Conservation (phyloP, 2,113 vertebrate species). For the Glaucomys volans region DNA sequence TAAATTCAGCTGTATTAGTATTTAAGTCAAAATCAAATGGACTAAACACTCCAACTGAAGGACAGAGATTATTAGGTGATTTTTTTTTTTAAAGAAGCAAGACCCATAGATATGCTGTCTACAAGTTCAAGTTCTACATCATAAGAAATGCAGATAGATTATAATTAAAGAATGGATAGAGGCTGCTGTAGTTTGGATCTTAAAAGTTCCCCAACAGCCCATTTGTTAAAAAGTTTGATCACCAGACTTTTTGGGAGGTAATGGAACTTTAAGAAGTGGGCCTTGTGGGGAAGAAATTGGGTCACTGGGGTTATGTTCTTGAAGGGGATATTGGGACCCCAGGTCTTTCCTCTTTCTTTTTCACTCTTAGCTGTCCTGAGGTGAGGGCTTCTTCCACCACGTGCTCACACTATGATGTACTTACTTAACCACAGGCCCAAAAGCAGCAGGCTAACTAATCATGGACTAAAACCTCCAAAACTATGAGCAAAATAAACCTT, state of each 20-base stretch:
- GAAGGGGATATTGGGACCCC: background rate
- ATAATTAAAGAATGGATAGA: constrained; percentile 6
- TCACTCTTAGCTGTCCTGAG: background rate
- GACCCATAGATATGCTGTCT: background rate
- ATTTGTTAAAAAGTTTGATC: background rate
- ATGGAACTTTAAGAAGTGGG: too few relatives aligned
- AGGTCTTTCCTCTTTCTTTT: background rate
- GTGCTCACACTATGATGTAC: background rate
- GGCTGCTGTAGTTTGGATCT: background rate
- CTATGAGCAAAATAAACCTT: background rate
- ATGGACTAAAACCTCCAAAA: background rate
- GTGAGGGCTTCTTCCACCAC: background rate
- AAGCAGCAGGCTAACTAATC: background rate
- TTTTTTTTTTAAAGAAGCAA: background rate
- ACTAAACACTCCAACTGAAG: background rate
- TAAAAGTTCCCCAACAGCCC: background rate
- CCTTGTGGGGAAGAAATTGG: background rate
- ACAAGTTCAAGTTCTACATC: background rate
- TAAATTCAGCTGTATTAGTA: background rate
- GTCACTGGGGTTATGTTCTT: background rate
- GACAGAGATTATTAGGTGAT: background rate
- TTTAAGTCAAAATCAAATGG: background rate
- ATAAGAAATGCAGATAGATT: background rate
- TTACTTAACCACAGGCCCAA: background rate
- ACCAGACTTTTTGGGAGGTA: too few relatives aligned